Evolutionary conservation across 2,888 invertebrate species (phyloP).

Genomic region (Drymonia ruficornis): DNA sequence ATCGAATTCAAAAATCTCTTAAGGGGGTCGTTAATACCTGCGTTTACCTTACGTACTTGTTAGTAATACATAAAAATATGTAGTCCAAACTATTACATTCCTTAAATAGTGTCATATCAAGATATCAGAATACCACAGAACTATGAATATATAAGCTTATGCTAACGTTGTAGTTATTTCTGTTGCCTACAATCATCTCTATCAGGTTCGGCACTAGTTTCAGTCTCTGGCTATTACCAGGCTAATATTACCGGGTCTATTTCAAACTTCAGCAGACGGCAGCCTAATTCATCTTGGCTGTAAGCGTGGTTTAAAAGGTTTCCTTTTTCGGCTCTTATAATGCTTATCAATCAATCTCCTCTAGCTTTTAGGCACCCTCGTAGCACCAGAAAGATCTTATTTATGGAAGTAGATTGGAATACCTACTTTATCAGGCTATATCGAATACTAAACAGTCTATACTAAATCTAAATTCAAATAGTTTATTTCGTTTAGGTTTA

Average conservation of each 20-base stretch:
- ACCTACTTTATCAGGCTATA: too few species aligned
- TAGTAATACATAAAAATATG: too few species aligned
- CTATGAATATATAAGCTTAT: too few species aligned
- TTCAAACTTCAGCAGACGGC: not conserved
- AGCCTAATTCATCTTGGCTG: not conserved
- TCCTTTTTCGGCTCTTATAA: not conserved
- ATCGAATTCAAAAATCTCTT: too few species aligned
- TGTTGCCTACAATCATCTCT: not conserved
- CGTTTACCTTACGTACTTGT: too few species aligned
- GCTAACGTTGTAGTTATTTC: not conserved
- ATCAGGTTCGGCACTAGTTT: not conserved
- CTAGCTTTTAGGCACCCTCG: not conserved
- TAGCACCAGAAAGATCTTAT: not conserved
- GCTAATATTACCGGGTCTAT: not conserved
- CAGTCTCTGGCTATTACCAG: not conserved
- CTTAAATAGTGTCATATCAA: too few species aligned
- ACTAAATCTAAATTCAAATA: too few species aligned
- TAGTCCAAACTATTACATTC: too few species aligned
- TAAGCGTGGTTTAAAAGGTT: not conserved
- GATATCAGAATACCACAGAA: too few species aligned
- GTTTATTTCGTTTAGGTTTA: too few species aligned
- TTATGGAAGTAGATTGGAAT: not conserved
- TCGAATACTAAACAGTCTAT: too few species aligned
- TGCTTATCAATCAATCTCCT: conserved; percentile 1
- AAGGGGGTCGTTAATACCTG: too few species aligned